Conservation (phyloP, 2,888 invertebrate genomes). For the Drosophila emarginata region DNA sequence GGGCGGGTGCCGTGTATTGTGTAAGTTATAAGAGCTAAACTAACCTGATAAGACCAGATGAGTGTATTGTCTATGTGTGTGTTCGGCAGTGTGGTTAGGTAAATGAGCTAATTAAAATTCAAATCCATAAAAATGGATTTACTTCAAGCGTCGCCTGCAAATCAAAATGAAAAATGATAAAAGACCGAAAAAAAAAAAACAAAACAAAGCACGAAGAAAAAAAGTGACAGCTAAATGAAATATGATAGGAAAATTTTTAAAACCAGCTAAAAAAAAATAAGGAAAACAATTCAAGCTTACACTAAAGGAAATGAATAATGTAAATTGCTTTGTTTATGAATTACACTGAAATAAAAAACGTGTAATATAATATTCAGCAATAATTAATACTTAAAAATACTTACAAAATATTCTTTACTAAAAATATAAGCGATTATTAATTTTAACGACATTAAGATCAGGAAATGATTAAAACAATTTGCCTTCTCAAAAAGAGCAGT, state of each 20-base stretch:
- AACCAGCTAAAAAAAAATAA: background rate
- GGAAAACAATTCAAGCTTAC: background rate
- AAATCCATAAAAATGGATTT: background rate
- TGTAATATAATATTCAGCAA: no score
- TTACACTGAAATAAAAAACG: no score
- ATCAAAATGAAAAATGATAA: slow-evolving; percentile 17
- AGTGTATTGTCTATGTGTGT: background rate
- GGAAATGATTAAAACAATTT: no score
- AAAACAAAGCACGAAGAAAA: background rate
- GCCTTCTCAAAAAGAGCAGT: no score
- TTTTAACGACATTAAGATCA: no score
- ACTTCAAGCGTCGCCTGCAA: background rate
- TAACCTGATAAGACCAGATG: background rate
- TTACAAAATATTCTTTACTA: no score
- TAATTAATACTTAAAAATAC: no score
- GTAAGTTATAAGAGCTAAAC: background rate
- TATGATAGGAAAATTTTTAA: background rate
- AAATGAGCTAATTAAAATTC: slow-evolving; percentile 11
- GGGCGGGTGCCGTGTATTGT: background rate
- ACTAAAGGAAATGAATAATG: background rate
- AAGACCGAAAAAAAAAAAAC: background rate
- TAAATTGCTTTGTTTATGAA: background rate
- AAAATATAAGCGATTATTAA: no score
- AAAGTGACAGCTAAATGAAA: slow-evolving; percentile 8
- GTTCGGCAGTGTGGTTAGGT: background rate